phyloP scores from a whole-genome alignment of 92 coral and sea anemone species.

The Zoanthus solanderi region DNA sequence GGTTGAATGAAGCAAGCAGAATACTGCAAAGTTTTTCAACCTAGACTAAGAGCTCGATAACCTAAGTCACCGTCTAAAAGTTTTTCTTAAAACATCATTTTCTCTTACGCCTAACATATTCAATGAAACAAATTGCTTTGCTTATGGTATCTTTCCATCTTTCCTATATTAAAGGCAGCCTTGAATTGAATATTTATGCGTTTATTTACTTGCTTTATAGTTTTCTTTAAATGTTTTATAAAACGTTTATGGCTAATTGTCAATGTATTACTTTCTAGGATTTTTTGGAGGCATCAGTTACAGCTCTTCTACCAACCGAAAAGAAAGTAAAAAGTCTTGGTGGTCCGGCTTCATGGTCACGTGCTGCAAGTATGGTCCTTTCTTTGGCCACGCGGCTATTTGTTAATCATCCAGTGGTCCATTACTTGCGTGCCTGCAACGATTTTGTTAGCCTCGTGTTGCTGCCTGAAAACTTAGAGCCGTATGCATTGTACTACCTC shows the following conservation, averaged over 20 bases:
- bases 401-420: conserved; percentile 68
- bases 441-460: conserved; percentile 81
- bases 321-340: conserved; percentile 47
- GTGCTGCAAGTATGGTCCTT: conserved; percentile 64
- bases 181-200: too few species aligned
- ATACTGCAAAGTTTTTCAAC: too few species aligned
- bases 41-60: too few species aligned
- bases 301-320: conserved; percentile 79
- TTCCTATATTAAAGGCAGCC: too few species aligned
- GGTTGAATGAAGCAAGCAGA: too few species aligned
- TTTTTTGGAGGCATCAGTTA: conserved; percentile 67
- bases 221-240: too few species aligned
- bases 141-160: too few species aligned
- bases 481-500: conserved; percentile 70
- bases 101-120: too few species aligned
- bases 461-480: conserved; percentile 54
- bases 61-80: too few species aligned
- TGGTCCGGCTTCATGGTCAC: conserved; percentile 75
- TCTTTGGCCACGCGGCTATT: conserved; percentile 76
- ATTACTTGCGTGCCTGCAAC: conserved; percentile 82
- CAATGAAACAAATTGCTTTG: too few species aligned
- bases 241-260: neutral
- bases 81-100: too few species aligned
- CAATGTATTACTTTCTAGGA: conserved; percentile 12
- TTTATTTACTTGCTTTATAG: too few species aligned